Evolutionary conservation across 2,797 vertebrate genomes (phyloP).

Genomic region (Falco rusticolus): DNA sequence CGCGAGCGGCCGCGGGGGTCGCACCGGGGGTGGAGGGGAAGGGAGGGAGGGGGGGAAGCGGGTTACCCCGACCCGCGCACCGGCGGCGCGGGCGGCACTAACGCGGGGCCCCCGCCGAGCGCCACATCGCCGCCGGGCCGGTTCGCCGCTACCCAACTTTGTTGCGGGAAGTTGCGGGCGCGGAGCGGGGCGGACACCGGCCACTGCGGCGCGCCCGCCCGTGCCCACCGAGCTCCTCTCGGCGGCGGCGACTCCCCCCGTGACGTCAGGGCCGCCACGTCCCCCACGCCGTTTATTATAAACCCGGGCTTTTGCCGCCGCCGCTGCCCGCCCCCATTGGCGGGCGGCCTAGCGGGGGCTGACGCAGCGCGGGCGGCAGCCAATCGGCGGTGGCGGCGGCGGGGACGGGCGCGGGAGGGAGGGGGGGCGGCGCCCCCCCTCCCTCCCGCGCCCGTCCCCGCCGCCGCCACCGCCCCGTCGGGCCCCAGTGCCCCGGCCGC

Average conservation of each 20-base stretch:
- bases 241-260: slow-evolving; percentile 90
- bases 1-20: neutral
- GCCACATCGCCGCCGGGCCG: slow-evolving; percentile 45
- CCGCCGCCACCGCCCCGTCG: neutral
- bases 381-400: slow-evolving; percentile 79
- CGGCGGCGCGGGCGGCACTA: neutral
- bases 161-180: slow-evolving; percentile 85
- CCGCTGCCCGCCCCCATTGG: slow-evolving; percentile 83
- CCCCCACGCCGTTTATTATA: slow-evolving; percentile 84
- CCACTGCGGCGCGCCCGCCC: slow-evolving; percentile 87
- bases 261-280: slow-evolving; percentile 91
- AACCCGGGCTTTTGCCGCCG: slow-evolving; percentile 72
- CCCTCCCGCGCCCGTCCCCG: neutral
- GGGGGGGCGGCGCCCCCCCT: too few relatives aligned
- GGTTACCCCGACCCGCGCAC: neutral
- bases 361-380: slow-evolving; percentile 78
- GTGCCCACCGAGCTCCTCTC: slow-evolving; percentile 88
- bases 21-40: neutral
- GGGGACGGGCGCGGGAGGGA: neutral
- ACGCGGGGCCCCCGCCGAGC: neutral
- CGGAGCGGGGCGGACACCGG: slow-evolving; percentile 83
- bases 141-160: slow-evolving; percentile 18
- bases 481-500: neutral
- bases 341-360: slow-evolving; percentile 56
- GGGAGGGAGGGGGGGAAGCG: neutral